Evolutionary conservation across 1,140 invertebrate genomes (phyloP).

Genomic region (Phortica variegata): DNA sequence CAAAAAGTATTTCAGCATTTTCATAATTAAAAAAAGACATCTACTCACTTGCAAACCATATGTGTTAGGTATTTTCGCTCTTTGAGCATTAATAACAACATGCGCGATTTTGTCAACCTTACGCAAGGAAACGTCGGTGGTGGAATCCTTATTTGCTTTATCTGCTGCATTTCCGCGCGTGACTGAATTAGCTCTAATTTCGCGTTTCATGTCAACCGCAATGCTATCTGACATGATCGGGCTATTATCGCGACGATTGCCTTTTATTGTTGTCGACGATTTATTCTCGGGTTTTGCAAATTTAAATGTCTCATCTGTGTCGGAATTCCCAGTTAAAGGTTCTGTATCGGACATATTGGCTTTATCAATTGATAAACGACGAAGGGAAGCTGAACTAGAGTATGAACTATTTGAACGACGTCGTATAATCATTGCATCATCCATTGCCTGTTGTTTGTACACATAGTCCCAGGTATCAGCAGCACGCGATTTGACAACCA

Average conservation of each 20-base stretch:
- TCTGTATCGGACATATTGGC: conserved; percentile 17
- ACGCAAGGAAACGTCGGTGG: conserved; percentile 59
- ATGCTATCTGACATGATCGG: no score
- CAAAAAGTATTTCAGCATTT: background rate
- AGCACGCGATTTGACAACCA: conserved; percentile 54
- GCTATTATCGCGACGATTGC: background rate
- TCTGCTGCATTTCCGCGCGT: no score
- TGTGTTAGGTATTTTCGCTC: conserved; percentile 63
- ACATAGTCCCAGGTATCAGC: conserved; percentile 62
- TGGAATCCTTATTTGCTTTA: background rate
- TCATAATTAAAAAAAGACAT: no score
- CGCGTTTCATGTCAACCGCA: no score
- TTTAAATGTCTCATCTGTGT: conserved; percentile 28
- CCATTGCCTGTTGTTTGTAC: conserved; percentile 62
- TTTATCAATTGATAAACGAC: conserved; percentile 41
- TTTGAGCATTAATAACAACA: conserved; percentile 63
- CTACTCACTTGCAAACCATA: conserved; percentile 62
- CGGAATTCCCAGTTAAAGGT: no score
- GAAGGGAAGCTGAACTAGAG: conserved; percentile 69
- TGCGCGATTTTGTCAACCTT: conserved; percentile 67
- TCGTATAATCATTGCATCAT: conserved; percentile 76
- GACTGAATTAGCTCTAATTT: no score
- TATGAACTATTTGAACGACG: conserved; percentile 80
- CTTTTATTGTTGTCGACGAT: conserved; percentile 14
- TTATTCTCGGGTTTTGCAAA: conserved; percentile 46